A percentile compares a stretch with the other conserved stretches of the same genome.
Evolutionary conservation across 2,113 vertebrate genomes (phyloP).

Genomic region (Pseudorectes ferrugineus): DNA sequence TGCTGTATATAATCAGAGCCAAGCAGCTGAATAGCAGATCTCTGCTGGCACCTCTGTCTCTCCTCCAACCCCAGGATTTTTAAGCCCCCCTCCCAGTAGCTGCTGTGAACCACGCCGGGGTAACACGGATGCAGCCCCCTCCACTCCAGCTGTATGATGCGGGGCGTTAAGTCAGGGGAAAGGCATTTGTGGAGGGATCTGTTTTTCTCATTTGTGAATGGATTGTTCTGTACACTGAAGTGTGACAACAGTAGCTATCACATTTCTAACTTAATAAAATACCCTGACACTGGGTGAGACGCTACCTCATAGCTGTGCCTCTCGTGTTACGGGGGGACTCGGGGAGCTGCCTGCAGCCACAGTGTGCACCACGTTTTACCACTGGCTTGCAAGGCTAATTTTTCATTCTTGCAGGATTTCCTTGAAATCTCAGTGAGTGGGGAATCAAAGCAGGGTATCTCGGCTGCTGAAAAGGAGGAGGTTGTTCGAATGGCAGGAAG

Average conservation of each 20-base stretch:
- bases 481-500: background rate
- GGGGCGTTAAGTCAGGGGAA: constrained; percentile 61
- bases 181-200: constrained; percentile 70
- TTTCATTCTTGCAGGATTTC: background rate
- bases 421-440: background rate
- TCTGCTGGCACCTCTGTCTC: background rate
- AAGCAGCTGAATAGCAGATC: background rate
- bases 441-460: background rate
- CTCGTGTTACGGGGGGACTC: constrained; percentile 56
- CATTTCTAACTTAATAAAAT: constrained; percentile 76
- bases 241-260: constrained; percentile 77
- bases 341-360: constrained; percentile 2
- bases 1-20: background rate
- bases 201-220: constrained; percentile 75
- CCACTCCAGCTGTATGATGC: background rate
- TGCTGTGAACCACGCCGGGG: background rate
- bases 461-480: background rate
- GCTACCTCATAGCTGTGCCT: constrained; percentile 77
- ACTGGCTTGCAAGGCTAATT: background rate
- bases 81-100: background rate
- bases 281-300: constrained; percentile 73
- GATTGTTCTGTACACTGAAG: constrained; percentile 70
- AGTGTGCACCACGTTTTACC: background rate
- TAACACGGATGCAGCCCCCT: background rate
- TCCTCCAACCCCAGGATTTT: background rate